Percentiles rank a stretch among this genome's conserved stretches.
Conservation (phyloP, 2,888 invertebrate genomes). For the Drosophila flavopinicola region DNA sequence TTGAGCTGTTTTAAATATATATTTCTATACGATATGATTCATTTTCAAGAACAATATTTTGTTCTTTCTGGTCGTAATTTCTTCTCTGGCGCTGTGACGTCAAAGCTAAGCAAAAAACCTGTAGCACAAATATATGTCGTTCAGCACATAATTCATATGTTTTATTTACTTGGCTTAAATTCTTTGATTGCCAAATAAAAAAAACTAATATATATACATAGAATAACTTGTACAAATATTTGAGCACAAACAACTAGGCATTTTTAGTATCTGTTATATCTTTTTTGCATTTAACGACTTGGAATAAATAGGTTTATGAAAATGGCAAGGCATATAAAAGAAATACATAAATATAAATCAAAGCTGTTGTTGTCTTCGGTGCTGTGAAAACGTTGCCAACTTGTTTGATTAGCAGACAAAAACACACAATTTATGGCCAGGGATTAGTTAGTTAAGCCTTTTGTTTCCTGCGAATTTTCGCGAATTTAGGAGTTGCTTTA, state of each 20-base stretch:
- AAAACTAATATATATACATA: slow-evolving; percentile 5
- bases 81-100: slow-evolving; percentile 50
- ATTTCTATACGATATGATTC: slow-evolving; percentile 41
- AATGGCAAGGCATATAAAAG: slow-evolving; percentile 8
- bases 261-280: slow-evolving; percentile 5
- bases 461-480: neutral
- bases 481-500: neutral
- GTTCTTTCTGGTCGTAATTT: slow-evolving; percentile 1
- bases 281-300: slow-evolving; percentile 23
- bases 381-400: slow-evolving; percentile 29
- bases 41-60: slow-evolving; percentile 26
- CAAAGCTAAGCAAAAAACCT: slow-evolving; percentile 26
- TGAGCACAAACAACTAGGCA: slow-evolving; percentile 25
- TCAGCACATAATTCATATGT: slow-evolving; percentile 71
- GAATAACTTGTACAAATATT: slow-evolving; percentile 34
- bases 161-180: slow-evolving; percentile 69
- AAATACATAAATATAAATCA: slow-evolving; percentile 52
- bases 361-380: slow-evolving; percentile 16
- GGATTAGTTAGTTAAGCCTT: slow-evolving; percentile 27
- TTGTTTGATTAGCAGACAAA: slow-evolving; percentile 31
- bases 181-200: slow-evolving; percentile 50
- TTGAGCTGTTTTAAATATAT: slow-evolving; percentile 23
- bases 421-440: slow-evolving; percentile 22
- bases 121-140: slow-evolving; percentile 34
- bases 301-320: slow-evolving; percentile 35